These are phyloP conservation scores for Rambutsinella grinnellia DNA, from an alignment of 2,888 invertebrate species.

Conservation along the genomic window DNA sequence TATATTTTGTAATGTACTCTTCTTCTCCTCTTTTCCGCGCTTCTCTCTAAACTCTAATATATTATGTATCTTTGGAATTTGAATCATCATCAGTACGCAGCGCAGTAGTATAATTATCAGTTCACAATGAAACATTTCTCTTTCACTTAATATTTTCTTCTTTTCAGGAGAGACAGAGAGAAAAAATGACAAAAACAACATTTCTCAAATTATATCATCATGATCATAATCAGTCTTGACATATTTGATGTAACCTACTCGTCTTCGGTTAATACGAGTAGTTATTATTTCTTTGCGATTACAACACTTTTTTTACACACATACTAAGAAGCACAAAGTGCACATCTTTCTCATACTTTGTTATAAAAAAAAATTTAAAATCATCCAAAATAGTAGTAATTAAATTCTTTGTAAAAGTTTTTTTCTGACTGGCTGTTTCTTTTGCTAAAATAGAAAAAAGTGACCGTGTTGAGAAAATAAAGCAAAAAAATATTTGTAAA, in stretches of 20 bases:
- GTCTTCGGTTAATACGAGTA: slow-evolving; percentile 47
- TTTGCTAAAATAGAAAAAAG: too few species aligned
- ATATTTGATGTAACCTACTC: slow-evolving; percentile 52
- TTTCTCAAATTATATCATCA: slow-evolving; percentile 61
- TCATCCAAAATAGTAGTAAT: too few species aligned
- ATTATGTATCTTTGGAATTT: slow-evolving; percentile 59
- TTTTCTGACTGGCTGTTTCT: too few species aligned
- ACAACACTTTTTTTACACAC: too few species aligned
- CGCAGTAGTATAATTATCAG: slow-evolving; percentile 45
- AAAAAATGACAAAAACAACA: slow-evolving; percentile 37
- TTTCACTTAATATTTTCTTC: too few species aligned
- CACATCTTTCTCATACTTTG: too few species aligned
- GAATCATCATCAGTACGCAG: slow-evolving; percentile 59
- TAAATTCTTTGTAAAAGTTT: too few species aligned
- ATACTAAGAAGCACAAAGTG: too few species aligned
- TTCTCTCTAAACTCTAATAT: slow-evolving; percentile 9
- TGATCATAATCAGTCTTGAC: slow-evolving; percentile 66
- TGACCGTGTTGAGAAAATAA: too few species aligned
- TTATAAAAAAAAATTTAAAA: too few species aligned
- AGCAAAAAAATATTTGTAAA: too few species aligned
- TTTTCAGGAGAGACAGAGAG: too few species aligned
- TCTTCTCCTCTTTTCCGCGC: slow-evolving; percentile 5
- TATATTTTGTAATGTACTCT: slow-evolving; percentile 43
- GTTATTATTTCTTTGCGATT: not conserved
- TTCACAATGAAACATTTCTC: slow-evolving; percentile 54